phyloP scores from a whole-genome alignment of 1,140 invertebrate genomes.

The Orchestia grillus region DNA sequence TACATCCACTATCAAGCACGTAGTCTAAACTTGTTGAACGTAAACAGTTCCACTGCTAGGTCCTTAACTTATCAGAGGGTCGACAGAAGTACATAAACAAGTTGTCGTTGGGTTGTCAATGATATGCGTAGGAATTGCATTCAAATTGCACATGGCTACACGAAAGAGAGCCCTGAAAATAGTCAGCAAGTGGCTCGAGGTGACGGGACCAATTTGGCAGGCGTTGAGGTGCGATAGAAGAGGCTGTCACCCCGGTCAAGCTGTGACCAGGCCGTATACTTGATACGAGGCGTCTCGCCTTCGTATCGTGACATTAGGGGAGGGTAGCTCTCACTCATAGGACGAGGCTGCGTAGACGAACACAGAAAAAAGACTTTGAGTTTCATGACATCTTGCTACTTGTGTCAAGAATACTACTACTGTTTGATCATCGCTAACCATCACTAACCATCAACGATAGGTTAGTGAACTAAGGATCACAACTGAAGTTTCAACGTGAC shows the following conservation, averaged over 20 bases:
- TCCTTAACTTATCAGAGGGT: neutral
- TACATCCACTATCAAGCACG: neutral
- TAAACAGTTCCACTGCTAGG: neutral
- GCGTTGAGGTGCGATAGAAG: neutral
- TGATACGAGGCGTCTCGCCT: neutral
- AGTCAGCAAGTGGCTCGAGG: neutral
- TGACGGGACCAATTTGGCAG: constrained; percentile 24
- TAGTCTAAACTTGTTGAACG: neutral
- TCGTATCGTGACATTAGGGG: neutral
- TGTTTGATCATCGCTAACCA: too few relatives aligned
- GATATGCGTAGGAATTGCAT: neutral
- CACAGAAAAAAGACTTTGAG: neutral
- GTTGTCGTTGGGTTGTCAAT: neutral
- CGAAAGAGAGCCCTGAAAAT: neutral
- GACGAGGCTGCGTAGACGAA: neutral
- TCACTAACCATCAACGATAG: too few relatives aligned
- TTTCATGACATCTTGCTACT: neutral
- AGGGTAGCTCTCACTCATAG: neutral
- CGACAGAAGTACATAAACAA: neutral
- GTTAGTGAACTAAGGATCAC: too few relatives aligned
- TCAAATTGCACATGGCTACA: neutral
- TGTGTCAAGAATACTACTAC: too few relatives aligned
- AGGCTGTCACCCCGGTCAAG: neutral
- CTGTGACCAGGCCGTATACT: neutral
- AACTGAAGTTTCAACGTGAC: too few relatives aligned